Evolutionary conservation across 1,140 invertebrate species (phyloP), one percentile per base, ranked within the genome.

Genomic region (Eriosoma lanigerum): DNA sequence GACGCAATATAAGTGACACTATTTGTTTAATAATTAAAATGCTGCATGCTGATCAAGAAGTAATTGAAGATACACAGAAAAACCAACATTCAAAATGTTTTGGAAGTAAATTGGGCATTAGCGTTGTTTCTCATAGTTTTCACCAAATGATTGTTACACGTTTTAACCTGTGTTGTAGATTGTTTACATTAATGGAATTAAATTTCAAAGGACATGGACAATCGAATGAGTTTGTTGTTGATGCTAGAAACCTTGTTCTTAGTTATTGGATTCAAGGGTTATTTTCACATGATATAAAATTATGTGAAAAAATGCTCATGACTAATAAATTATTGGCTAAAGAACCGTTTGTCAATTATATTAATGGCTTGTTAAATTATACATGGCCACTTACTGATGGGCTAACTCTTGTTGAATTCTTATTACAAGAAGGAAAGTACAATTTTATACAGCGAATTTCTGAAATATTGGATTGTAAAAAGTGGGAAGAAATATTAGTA

Each of bases 401-500:
- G 13, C 60, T 56, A 48, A 60, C 15, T 46, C 32, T 78, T 24
- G 75, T 44, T n/a, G 17, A 78, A 46, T 78, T 78, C 17, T 78
- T 78, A 62, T 29, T 78, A 15, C 52, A 78, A 60, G 75, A 78
- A 46, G 12, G 4, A n/a, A 29, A 48, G 19, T 78, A 78, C 17
- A 78, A 29, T 60, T 78, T 60, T 32, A 78, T 78, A 78, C 75
- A 78, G 17, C 52, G 26, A 60, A 78, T 78, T 0, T 32, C 75
- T 12, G 8, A 78, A 29, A 48, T 78, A 78, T 60, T 78, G 1
- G 56, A 62, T 9, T 62, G 4, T n/a, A 46, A 19, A n/a, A 48
- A 78, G 19, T 78, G 75, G 75, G 75, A 78, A 60, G 75, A 78
- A 60, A 62, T 38, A 26, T 78, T 78, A 29, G 24, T 78, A 24